Base-by-base conservation (phyloP, 2,113 vertebrate species). In the Colinus virginianus region DNA sequence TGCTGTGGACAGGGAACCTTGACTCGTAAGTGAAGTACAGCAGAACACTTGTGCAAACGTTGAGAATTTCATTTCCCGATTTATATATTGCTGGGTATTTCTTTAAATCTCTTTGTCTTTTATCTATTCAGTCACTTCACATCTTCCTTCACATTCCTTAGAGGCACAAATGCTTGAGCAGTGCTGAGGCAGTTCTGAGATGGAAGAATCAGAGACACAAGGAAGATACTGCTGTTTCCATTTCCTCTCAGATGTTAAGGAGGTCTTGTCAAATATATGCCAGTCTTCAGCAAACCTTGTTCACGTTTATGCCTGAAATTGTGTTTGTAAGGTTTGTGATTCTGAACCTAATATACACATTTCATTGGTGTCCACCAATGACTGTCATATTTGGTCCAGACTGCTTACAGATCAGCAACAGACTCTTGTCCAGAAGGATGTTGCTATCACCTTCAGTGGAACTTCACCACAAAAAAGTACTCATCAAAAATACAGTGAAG, bases 401-500 rank as follows among this genome's bases (percentile, higher is more conserved):
- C 48, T 69, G 49, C 87, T 90, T 79, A 30, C 66, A 79, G 71
- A 96, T 87, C 56, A 82, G 21, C 15, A 6, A 13, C 9, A 88
- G 78, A 68, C 16, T 46, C 58, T n/a, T 78, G 51, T 17, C 13
- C n/a, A 21, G 22, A 46, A 56, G 26, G 9, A 51, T 0, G 0
- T 23, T 86, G 23, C 68, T 34, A 74, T 95, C 30, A 89, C 42
- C 71, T 94, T 92, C 51, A 77, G 32, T 53, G 77, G 43, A 90
- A 55, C 15, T 70, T 80, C 30, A 51, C 49, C 38, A 30, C 9
- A 23, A 75, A 32, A 22, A 76, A 64, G 5, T 72, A 38, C 40
- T 46, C 19, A 76, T 49, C 22, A 64, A 51, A 90, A 96, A 81
- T 74, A 78, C 70, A 74, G 58, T 68, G 28, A 59, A 80, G 96